Evolutionary conservation across 2,888 invertebrate genomes (phyloP).

Genomic region (Mesochorus sp.): DNA sequence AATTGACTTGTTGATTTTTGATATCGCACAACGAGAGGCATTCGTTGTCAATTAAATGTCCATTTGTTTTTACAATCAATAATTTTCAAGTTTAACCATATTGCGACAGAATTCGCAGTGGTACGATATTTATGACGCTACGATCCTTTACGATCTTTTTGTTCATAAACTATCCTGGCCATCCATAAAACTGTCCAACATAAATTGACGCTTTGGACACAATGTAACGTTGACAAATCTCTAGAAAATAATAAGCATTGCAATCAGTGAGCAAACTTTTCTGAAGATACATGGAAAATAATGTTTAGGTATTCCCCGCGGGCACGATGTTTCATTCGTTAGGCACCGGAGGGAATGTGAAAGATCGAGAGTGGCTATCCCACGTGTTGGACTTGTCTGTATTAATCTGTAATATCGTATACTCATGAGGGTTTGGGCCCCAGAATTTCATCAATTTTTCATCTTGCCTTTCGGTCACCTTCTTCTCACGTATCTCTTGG

Average conservation of each 20-base stretch:
- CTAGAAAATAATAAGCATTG: neutral
- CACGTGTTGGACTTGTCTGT: slow-evolving; percentile 22
- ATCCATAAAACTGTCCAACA: no score
- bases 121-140: no score
- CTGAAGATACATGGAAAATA: slow-evolving; percentile 27
- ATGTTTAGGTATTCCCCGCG: slow-evolving; percentile 14
- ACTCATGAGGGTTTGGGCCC: slow-evolving; percentile 23
- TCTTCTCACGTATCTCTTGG: no score
- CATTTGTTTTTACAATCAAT: no score
- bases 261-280: neutral
- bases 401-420: slow-evolving; percentile 54
- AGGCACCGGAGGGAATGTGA: slow-evolving; percentile 1
- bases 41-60: no score
- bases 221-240: neutral
- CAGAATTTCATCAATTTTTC: slow-evolving; percentile 53
- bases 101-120: no score
- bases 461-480: neutral
- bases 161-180: no score
- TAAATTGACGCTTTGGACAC: no score
- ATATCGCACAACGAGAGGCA: no score
- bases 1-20: no score
- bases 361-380: slow-evolving; percentile 29
- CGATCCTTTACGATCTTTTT: no score
- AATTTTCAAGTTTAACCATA: no score
- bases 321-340: slow-evolving; percentile 28